Percentiles rank a stretch among this genome's conserved stretches.
Conservation (phyloP, 2,888 invertebrate genomes). For the Cabera pusaria region DNA sequence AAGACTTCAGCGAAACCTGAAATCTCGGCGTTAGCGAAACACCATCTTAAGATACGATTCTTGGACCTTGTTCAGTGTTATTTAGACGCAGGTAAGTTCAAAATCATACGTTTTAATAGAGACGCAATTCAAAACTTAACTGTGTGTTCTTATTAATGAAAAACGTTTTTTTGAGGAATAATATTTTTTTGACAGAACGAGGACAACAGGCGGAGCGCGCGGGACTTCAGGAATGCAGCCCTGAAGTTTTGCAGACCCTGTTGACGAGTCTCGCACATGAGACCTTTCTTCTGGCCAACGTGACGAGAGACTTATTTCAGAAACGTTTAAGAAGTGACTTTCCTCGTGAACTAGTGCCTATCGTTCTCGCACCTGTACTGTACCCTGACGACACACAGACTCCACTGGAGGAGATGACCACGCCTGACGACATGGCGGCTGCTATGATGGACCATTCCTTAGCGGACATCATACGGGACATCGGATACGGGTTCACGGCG, state of each 20-base stretch:
- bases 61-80: slow-evolving; percentile 94
- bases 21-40: slow-evolving; percentile 87
- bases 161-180: too few species aligned
- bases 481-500: slow-evolving; percentile 95
- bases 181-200: slow-evolving; percentile 70
- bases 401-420: slow-evolving; percentile 85
- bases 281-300: slow-evolving; percentile 86
- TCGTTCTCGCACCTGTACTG: slow-evolving; percentile 93
- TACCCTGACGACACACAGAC: slow-evolving; percentile 90
- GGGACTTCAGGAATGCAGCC: slow-evolving; percentile 94
- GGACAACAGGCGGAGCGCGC: slow-evolving; percentile 88
- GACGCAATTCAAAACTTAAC: too few species aligned
- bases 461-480: slow-evolving; percentile 95
- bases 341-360: slow-evolving; percentile 93
- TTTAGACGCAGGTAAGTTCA: slow-evolving; percentile 88
- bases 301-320: slow-evolving; percentile 91
- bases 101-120: too few species aligned
- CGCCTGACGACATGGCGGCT: slow-evolving; percentile 83
- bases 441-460: slow-evolving; percentile 89
- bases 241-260: slow-evolving; percentile 94
- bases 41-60: slow-evolving; percentile 91
- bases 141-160: too few species aligned
- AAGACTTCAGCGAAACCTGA: slow-evolving; percentile 91
- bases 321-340: slow-evolving; percentile 93
- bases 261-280: slow-evolving; percentile 85